A percentile compares a stretch with the other conserved stretches of the same genome.
Conservation (phyloP, 2,888 invertebrate species). For the Coecobrya sp. region DNA sequence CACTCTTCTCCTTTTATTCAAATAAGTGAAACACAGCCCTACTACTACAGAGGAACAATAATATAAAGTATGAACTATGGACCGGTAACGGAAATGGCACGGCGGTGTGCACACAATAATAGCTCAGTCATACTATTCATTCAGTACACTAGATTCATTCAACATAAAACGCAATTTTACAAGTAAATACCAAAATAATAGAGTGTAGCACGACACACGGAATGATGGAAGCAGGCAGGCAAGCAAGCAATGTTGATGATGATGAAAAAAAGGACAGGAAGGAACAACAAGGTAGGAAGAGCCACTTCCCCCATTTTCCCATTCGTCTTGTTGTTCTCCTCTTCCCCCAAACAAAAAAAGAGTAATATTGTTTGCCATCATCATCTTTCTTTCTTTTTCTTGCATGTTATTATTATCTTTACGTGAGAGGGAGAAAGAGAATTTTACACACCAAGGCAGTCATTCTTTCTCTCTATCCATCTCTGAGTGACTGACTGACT, state of each 20-base stretch:
- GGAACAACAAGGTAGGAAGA: conserved; percentile 75
- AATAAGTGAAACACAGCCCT: not conserved
- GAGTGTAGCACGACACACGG: not conserved
- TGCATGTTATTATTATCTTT: conserved; percentile 65
- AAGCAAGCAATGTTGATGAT: conserved; percentile 6
- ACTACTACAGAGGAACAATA: not conserved
- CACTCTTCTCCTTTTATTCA: conserved; percentile 38
- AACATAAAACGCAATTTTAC: conserved; percentile 38
- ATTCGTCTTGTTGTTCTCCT: not conserved
- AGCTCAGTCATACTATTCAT: conserved; percentile 5
- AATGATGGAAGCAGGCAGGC: not conserved
- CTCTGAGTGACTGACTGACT: conserved; percentile 41
- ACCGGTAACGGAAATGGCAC: conserved; percentile 77
- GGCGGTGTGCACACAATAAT: conserved; percentile 64
- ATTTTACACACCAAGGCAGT: conserved; percentile 10
- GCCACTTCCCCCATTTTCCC: conserved; percentile 66
- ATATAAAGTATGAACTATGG: conserved; percentile 10
- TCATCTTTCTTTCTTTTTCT: not conserved
- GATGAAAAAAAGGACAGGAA: conserved; percentile 65
- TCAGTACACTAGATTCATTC: not conserved
- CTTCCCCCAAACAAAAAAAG: conserved; percentile 24
- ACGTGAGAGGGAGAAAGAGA: not conserved
- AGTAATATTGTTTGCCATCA: conserved; percentile 38
- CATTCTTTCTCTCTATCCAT: conserved; percentile 17
- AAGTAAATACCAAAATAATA: conserved; percentile 26